A percentile compares a stretch with the other conserved stretches of the same genome.
Evolutionary conservation across 2,888 invertebrate species (phyloP).

Genomic region (Synanthedon myopaeformis): DNA sequence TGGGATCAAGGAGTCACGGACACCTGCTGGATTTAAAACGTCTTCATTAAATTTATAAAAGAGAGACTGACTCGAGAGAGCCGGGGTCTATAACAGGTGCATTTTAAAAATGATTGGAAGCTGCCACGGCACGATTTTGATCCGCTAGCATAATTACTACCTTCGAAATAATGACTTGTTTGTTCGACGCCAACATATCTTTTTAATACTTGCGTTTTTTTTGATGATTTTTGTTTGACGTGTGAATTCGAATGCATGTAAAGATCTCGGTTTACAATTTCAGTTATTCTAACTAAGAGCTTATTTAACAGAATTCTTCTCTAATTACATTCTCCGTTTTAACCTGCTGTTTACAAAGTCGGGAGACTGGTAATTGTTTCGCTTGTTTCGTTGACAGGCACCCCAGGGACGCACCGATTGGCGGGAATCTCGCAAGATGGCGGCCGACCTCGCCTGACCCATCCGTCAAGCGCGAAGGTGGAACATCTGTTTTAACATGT

Average conservation of each 20-base stretch:
- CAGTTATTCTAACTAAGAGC: slow-evolving; percentile 4
- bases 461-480: slow-evolving; percentile 57
- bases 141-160: slow-evolving; percentile 22
- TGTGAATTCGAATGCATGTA: neutral
- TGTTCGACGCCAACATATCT: slow-evolving; percentile 16
- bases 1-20: slow-evolving; percentile 28
- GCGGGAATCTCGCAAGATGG: slow-evolving; percentile 59
- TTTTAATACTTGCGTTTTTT: slow-evolving; percentile 8
- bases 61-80: slow-evolving; percentile 17
- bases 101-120: slow-evolving; percentile 33
- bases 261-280: slow-evolving; percentile 1
- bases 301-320: slow-evolving; percentile 27
- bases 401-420: slow-evolving; percentile 47
- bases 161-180: slow-evolving; percentile 17
- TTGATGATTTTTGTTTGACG: neutral
- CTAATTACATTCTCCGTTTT: slow-evolving; percentile 36
- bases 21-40: slow-evolving; percentile 60
- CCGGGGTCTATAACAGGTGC: slow-evolving; percentile 37
- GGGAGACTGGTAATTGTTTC: slow-evolving; percentile 55
- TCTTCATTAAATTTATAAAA: slow-evolving; percentile 62
- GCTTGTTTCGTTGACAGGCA: slow-evolving; percentile 49
- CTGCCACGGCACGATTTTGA: slow-evolving; percentile 19
- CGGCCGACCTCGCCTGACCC: slow-evolving; percentile 60
- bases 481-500: slow-evolving; percentile 67
- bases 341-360: slow-evolving; percentile 42